Evolutionary conservation across 2,113 vertebrate genomes (phyloP), one percentile per base, ranked within the genome.

Genomic region (Quiscalus mexicanus): DNA sequence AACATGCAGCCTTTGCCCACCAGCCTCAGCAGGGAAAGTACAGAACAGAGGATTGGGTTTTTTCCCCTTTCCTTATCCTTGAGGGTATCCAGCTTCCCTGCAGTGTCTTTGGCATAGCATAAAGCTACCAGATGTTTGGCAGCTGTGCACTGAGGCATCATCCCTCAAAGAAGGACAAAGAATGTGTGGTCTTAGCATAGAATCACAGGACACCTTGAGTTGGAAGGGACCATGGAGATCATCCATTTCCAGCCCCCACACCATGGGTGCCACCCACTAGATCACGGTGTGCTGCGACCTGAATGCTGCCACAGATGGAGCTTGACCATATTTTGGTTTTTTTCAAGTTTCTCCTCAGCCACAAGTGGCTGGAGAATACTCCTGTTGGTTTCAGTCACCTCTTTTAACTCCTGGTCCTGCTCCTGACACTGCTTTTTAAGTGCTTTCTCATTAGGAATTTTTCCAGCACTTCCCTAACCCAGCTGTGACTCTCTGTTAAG

Each of bases 241-340:
- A 56, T 2, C 30, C 12, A 15, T 4, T 42, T 55, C 18, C 55
- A 77, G 8, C 18, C 10, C 5, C 11, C 15, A 33, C 0, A 1
- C 18, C n/a, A 3, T 3, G 52, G 9, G 8, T 75, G 16, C 6
- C 45, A 39, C 9, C 7, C 20, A 4, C 11, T 6, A 52, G n/a
- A 52, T 24, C 28, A 24, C 2, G 9, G 7, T 49, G 41, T 39
- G 12, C 30, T 47, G 15, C 12, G 17, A 22, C 25, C 30, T 47
- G 21, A 33, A 11, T 5, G 0, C 21, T 23, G 21, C 21, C 25
- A 31, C 2, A 2, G n/a, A 8, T 41, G n/a, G 8, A 83, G 3
- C 17, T n/a, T 49, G 49, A 11, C n/a, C 4, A 8, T 24, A 23
- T 30, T 33, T 55, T 23, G 0, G 3, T 25, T 73, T 60, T 10